A percentile compares a stretch with the other conserved stretches of the same genome.
phyloP scores from a whole-genome alignment of 2,113 vertebrate species.

The Microtus ochrogaster region DNA sequence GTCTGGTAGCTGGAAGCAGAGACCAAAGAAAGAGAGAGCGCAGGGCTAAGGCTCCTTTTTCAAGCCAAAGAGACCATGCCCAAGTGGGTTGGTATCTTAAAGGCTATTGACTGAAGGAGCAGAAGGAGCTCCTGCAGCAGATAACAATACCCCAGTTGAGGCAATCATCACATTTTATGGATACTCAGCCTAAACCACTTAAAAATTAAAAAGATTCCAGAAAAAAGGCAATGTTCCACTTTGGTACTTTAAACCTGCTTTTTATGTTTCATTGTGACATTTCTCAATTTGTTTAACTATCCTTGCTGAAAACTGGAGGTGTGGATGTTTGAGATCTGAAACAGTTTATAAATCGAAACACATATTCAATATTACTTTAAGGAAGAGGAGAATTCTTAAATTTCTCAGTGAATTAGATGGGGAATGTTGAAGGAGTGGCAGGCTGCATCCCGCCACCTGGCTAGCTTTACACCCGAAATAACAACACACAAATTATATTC shows the following conservation, averaged over 20 bases:
- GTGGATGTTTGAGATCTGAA: constrained; percentile 53
- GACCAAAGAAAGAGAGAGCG: too few relatives aligned
- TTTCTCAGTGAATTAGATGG: neutral
- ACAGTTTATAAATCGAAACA: constrained; percentile 48
- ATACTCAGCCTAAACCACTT: constrained; percentile 64
- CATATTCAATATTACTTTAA: constrained; percentile 29
- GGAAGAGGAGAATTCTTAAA: constrained; percentile 16
- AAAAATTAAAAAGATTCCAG: constrained; percentile 75
- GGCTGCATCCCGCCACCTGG: too few relatives aligned
- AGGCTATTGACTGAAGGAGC: too few relatives aligned
- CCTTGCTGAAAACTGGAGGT: constrained; percentile 39
- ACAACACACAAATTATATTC: too few relatives aligned
- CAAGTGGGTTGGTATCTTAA: neutral
- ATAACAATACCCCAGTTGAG: constrained; percentile 65
- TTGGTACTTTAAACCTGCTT: constrained; percentile 72
- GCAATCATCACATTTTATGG: constrained; percentile 69
- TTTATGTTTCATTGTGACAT: constrained; percentile 68
- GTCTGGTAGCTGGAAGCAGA: too few relatives aligned
- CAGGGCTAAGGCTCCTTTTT: too few relatives aligned
- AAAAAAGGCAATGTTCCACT: constrained; percentile 72
- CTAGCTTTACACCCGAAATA: too few relatives aligned
- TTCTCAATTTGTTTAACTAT: constrained; percentile 67
- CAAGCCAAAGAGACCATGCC: too few relatives aligned
- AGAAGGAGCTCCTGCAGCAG: too few relatives aligned
- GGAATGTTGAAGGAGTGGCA: too few relatives aligned